Conservation (phyloP, 1,140 invertebrate species). For the Zaprionus ghesquierei region DNA sequence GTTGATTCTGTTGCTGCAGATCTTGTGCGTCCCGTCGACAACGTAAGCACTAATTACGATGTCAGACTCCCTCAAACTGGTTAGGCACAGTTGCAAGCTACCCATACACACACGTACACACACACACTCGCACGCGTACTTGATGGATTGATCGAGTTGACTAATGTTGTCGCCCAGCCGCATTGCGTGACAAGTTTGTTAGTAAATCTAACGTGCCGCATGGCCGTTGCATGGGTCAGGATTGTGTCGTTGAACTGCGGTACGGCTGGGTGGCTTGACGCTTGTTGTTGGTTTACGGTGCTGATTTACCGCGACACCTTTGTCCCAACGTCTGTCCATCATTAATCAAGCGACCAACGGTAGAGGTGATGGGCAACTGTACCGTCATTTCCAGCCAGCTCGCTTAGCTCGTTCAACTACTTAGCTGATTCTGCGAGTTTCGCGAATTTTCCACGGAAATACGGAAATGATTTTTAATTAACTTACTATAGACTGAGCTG, state of each 20-base stretch:
- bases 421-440: neutral
- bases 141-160: constrained; percentile 73
- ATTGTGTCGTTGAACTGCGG: constrained; percentile 1
- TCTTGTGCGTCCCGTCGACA: constrained; percentile 24
- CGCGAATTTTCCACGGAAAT: constrained; percentile 60
- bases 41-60: constrained; percentile 42
- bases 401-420: neutral
- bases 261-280: constrained; percentile 6
- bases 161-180: constrained; percentile 60
- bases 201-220: constrained; percentile 64
- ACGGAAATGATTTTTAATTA: constrained; percentile 70
- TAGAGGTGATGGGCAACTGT: neutral
- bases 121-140: constrained; percentile 10
- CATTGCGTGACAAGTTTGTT: constrained; percentile 79
- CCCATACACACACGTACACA: constrained; percentile 7
- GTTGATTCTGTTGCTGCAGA: constrained; percentile 12
- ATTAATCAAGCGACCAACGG: constrained; percentile 55
- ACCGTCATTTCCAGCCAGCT: neutral
- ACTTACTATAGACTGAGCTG: constrained; percentile 63
- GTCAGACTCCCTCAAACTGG: constrained; percentile 27
- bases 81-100: constrained; percentile 5
- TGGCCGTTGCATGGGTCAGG: constrained; percentile 30
- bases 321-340: constrained; percentile 30
- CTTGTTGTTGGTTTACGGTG: constrained; percentile 38
- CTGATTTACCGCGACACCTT: constrained; percentile 35